phyloP scores from a whole-genome alignment of 2,888 invertebrate genomes.

The Autographa pulchrina region DNA sequence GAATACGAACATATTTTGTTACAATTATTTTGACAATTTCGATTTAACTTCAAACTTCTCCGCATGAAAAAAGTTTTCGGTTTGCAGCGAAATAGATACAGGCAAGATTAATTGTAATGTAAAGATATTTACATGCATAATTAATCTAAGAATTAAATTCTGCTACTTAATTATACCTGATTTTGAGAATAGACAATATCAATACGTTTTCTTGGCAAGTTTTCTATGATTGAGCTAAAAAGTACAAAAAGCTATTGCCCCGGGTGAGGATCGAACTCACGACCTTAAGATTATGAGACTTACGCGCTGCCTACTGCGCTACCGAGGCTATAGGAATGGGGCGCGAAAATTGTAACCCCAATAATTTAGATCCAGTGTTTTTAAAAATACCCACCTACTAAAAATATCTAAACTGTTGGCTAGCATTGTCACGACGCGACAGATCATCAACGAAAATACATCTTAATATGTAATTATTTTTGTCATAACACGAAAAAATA shows the following conservation, averaged over 20 bases:
- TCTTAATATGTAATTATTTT: no score
- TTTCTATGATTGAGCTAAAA: background rate
- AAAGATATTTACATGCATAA: no score
- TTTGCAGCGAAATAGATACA: no score
- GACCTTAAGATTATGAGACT: constrained; percentile 98
- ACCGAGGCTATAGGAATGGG: background rate
- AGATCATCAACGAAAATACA: background rate
- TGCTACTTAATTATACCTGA: no score
- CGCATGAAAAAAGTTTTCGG: no score
- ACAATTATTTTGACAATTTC: no score
- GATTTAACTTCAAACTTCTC: no score
- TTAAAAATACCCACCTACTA: constrained; percentile 4
- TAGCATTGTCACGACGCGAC: background rate
- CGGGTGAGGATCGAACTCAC: constrained; percentile 98
- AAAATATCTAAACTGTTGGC: background rate
- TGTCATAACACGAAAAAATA: background rate
- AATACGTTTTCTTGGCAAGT: no score
- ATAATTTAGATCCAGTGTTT: background rate
- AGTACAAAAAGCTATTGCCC: constrained; percentile 86
- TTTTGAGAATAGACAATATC: no score
- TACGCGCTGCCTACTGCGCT: constrained; percentile 96
- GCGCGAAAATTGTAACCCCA: constrained; percentile 9
- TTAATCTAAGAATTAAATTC: no score
- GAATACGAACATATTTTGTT: no score
- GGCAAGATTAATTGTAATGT: no score